phyloP scores from a whole-genome alignment of 2,888 invertebrate genomes.

The Drosophila ezoana region DNA sequence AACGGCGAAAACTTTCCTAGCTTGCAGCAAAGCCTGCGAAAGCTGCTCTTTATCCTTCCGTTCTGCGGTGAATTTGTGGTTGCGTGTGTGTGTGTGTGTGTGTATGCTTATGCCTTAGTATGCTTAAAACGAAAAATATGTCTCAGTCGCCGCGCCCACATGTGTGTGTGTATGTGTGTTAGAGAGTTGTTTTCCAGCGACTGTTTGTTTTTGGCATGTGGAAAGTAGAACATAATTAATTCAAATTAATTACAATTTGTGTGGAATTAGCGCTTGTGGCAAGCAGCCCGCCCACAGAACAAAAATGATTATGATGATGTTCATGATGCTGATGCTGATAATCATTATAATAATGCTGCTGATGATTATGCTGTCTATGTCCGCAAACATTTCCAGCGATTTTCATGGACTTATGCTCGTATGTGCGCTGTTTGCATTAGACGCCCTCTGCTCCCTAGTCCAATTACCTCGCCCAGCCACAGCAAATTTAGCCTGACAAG shows the following conservation, averaged over 20 bases:
- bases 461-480: background rate
- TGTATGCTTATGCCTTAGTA: conserved; percentile 27
- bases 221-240: conserved; percentile 80
- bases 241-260: conserved; percentile 83
- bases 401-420: conserved; percentile 46
- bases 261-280: conserved; percentile 77
- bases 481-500: conserved; percentile 32
- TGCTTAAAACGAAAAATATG: conserved; percentile 52
- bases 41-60: conserved; percentile 54
- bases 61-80: conserved; percentile 57
- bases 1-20: conserved; percentile 35
- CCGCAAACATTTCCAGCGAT: conserved; percentile 46
- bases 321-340: background rate
- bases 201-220: conserved; percentile 73
- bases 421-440: background rate
- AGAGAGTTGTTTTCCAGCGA: conserved; percentile 16
- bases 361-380: conserved; percentile 32
- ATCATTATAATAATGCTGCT: conserved; percentile 12
- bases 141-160: conserved; percentile 44
- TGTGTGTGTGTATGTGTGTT: conserved; percentile 27
- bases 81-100: conserved; percentile 11
- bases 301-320: conserved; percentile 23
- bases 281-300: conserved; percentile 42
- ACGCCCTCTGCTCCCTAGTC: background rate
- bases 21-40: conserved; percentile 22